phyloP scores from a whole-genome alignment of 2,113 vertebrate genomes.

The zebrafish (Danio rerio) region DNA sequence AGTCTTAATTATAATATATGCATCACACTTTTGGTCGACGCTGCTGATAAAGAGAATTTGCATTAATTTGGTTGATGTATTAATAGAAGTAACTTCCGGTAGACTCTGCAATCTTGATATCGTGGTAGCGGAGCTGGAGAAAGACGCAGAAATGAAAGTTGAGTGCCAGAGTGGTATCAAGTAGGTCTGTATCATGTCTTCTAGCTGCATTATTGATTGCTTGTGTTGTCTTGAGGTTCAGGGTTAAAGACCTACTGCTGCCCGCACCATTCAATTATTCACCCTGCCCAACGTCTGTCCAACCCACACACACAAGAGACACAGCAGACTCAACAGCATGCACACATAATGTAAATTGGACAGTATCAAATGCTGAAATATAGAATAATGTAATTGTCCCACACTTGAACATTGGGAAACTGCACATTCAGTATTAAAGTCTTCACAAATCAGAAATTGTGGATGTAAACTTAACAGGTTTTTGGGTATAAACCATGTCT shows the following conservation, averaged over 20 bases:
- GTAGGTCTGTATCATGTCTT: slow-evolving; percentile 60
- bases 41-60: slow-evolving; percentile 7
- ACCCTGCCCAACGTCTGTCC: slow-evolving; percentile 62
- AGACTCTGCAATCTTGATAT: not conserved
- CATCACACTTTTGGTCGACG: not conserved
- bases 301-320: slow-evolving; percentile 25
- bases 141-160: not conserved
- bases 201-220: slow-evolving; percentile 75
- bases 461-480: too few species aligned
- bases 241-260: slow-evolving; percentile 73
- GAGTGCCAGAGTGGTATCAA: not conserved
- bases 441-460: too few species aligned
- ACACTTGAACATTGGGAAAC: too few species aligned
- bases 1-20: slow-evolving; percentile 16
- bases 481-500: too few species aligned
- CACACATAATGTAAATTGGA: not conserved
- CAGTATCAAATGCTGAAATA: not conserved
- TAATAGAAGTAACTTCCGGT: not conserved
- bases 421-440: too few species aligned
- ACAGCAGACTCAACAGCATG: not conserved
- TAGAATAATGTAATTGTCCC: not conserved
- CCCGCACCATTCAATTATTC: slow-evolving; percentile 72
- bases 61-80: not conserved
- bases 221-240: slow-evolving; percentile 71
- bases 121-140: not conserved